Conservation (phyloP, 2,888 invertebrate species). For the Anodontia alba region DNA sequence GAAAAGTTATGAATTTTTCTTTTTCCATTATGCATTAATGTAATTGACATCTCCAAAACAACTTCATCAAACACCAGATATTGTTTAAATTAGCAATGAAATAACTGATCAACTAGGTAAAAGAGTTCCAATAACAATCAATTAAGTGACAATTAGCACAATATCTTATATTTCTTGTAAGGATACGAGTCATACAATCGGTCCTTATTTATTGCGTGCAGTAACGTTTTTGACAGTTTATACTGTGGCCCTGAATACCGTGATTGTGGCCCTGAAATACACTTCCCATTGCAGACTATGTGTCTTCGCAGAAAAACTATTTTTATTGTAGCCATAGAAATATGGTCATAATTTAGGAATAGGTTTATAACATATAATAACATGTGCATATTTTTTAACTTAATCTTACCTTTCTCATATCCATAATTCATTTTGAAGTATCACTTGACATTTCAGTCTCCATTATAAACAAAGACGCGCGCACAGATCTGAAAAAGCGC, state of each 20-base stretch:
- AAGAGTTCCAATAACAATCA: background rate
- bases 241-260: too few species aligned
- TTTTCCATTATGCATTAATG: too few species aligned
- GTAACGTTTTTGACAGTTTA: background rate
- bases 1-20: too few species aligned
- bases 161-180: background rate
- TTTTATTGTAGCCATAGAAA: background rate
- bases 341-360: too few species aligned
- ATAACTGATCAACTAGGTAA: background rate
- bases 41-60: too few species aligned
- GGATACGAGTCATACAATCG: background rate
- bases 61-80: background rate
- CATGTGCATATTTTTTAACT: background rate
- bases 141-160: background rate
- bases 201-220: background rate
- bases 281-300: background rate
- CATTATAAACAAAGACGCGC: background rate
- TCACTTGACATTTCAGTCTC: background rate
- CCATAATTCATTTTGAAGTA: background rate
- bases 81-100: background rate
- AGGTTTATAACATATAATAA: too few species aligned
- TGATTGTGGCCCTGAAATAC: background rate
- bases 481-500: background rate
- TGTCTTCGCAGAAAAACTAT: background rate
- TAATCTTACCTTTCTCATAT: background rate